phyloP scores from a whole-genome alignment of 2,888 invertebrate species.

The Pseudococcus jackbeardsleyi region DNA sequence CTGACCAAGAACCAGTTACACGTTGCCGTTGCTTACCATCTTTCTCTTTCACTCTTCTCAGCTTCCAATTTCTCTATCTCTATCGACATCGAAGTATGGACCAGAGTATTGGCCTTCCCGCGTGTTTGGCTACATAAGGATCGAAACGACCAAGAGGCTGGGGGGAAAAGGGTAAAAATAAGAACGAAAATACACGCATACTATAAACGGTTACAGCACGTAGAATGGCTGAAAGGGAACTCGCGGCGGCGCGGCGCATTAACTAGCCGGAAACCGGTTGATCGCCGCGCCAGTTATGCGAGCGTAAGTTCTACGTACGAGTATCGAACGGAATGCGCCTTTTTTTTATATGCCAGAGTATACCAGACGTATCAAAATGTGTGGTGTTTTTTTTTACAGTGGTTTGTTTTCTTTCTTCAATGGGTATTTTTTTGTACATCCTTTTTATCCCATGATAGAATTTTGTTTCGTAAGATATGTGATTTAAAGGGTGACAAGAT shows the following conservation, averaged over 20 bases:
- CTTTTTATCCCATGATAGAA: not conserved
- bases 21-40: not conserved
- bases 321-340: slow-evolving; percentile 27
- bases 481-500: too few relatives aligned
- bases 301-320: not conserved
- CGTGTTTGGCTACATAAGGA: not conserved
- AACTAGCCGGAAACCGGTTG: slow-evolving; percentile 37
- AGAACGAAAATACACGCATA: slow-evolving; percentile 16
- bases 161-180: not conserved
- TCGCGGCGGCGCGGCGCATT: not conserved
- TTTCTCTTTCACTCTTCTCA: not conserved
- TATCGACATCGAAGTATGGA: not conserved
- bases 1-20: not conserved
- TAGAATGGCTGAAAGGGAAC: slow-evolving; percentile 25
- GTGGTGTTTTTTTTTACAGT: not conserved
- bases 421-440: not conserved
- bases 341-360: not conserved
- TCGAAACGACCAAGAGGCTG: not conserved
- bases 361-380: not conserved
- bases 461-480: too few relatives aligned
- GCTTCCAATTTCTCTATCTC: not conserved
- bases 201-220: not conserved
- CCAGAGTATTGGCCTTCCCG: not conserved
- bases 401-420: too few relatives aligned
- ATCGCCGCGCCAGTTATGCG: not conserved